These are phyloP conservation scores for Epistrophella euchroma DNA, from an alignment of 2,888 invertebrate genomes.

Conservation along the genomic window DNA sequence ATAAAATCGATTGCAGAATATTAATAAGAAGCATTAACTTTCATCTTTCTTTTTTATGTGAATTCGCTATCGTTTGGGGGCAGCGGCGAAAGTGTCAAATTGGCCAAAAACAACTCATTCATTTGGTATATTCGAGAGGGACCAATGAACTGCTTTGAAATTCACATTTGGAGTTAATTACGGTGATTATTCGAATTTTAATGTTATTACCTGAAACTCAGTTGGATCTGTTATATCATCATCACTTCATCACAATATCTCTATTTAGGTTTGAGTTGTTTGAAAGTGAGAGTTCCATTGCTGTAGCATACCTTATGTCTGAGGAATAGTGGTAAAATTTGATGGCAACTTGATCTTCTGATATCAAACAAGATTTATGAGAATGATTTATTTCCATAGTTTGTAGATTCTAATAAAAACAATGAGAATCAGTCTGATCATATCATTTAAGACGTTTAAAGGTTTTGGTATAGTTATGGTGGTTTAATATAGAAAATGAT, in stretches of 20 bases:
- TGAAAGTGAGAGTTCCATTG: constrained; percentile 31
- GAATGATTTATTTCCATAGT: constrained; percentile 12
- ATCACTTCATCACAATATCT: not conserved
- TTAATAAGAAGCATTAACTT: constrained; percentile 22
- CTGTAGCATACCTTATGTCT: constrained; percentile 3
- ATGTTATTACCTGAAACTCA: not conserved
- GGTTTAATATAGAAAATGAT: not conserved
- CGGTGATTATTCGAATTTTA: constrained; percentile 24
- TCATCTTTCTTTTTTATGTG: constrained; percentile 15
- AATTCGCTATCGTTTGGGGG: not conserved
- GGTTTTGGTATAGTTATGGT: not conserved
- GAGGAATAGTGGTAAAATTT: not conserved
- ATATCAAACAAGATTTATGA: constrained; percentile 15
- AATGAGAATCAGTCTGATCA: not conserved
- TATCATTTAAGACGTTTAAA: not conserved
- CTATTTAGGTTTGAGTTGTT: not conserved
- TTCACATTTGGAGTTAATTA: constrained; percentile 25
- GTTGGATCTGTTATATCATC: constrained; percentile 6
- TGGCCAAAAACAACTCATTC: not conserved
- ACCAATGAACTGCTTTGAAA: constrained; percentile 18
- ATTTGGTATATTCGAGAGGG: not conserved
- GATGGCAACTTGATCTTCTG: not conserved
- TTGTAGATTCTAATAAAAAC: not conserved
- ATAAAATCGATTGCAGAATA: constrained; percentile 22
- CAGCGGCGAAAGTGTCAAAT: constrained; percentile 18